A percentile compares a stretch with the other conserved stretches of the same genome.
These are phyloP conservation scores for Drosophila leonis DNA, from an alignment of 2,888 invertebrate species.

Conservation along the genomic window DNA sequence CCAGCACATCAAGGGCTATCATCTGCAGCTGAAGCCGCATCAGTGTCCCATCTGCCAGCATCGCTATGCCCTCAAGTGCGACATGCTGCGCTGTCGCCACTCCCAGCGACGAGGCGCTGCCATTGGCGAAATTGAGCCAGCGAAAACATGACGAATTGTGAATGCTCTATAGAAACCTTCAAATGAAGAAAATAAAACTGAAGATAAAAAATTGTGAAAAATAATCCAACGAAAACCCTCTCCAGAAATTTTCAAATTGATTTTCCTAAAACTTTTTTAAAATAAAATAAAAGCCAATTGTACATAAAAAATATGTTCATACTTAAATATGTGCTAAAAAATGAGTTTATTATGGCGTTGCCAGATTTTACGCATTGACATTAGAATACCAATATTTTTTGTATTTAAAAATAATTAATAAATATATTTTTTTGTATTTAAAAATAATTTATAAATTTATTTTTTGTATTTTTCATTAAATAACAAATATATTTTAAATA, in stretches of 20 bases:
- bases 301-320: too few species aligned
- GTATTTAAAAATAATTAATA: too few species aligned
- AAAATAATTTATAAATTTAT: neutral
- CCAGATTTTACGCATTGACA: too few species aligned
- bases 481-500: neutral
- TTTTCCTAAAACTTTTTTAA: too few species aligned
- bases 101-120: conserved; percentile 68
- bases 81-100: conserved; percentile 84
- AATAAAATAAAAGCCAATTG: too few species aligned
- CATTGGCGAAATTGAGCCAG: conserved; percentile 3
- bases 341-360: too few species aligned
- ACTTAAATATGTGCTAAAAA: too few species aligned
- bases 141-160: conserved; percentile 1
- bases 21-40: conserved; percentile 84
- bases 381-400: too few species aligned
- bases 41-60: conserved; percentile 83
- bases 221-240: too few species aligned
- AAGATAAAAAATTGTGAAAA: too few species aligned
- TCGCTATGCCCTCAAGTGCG: conserved; percentile 83
- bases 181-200: neutral
- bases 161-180: neutral
- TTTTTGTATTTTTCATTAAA: neutral
- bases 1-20: conserved; percentile 84
- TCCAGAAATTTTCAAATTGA: too few species aligned
- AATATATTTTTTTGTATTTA: too few species aligned